These are phyloP conservation scores for Dolomedes plantarius DNA, from an alignment of 2,888 invertebrate genomes.

Conservation along the genomic window DNA sequence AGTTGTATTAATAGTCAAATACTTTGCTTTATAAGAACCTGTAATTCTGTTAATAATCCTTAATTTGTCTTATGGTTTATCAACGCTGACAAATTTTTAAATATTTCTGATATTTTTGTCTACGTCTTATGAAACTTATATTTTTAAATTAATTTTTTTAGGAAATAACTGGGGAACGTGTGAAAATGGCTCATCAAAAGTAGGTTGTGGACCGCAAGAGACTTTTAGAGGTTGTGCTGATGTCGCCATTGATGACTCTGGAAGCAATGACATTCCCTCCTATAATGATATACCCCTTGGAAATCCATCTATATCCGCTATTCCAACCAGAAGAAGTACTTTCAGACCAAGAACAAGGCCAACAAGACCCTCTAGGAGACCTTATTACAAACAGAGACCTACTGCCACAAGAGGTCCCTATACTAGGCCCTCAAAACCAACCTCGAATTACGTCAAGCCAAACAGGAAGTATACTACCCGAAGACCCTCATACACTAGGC, in stretches of 20 bases:
- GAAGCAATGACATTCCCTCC: slow-evolving; percentile 50
- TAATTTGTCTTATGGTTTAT: no score
- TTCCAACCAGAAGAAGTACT: slow-evolving; percentile 46
- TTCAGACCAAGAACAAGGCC: slow-evolving; percentile 45
- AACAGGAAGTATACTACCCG: background rate
- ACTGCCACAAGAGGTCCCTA: background rate
- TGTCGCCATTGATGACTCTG: slow-evolving; percentile 58
- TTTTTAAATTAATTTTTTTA: no score
- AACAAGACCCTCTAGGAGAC: slow-evolving; percentile 15
- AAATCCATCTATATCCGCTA: slow-evolving; percentile 52
- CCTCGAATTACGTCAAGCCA: slow-evolving; percentile 16
- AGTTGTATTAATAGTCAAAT: no score
- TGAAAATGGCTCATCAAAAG: slow-evolving; percentile 69
- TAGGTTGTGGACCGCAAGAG: slow-evolving; percentile 74
- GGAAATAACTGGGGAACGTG: slow-evolving; percentile 74
- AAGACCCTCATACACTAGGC: no score
- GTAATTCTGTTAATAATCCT: no score
- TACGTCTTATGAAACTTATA: no score
- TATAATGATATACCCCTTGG: slow-evolving; percentile 37
- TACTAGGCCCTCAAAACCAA: slow-evolving; percentile 36
- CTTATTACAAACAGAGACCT: background rate
- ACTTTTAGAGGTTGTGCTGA: slow-evolving; percentile 74
- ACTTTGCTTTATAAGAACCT: no score
- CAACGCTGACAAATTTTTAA: no score
- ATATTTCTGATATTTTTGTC: no score